Evolutionary conservation across 2,797 vertebrate species (phyloP).

Genomic region (Gymnocypris eckloni): DNA sequence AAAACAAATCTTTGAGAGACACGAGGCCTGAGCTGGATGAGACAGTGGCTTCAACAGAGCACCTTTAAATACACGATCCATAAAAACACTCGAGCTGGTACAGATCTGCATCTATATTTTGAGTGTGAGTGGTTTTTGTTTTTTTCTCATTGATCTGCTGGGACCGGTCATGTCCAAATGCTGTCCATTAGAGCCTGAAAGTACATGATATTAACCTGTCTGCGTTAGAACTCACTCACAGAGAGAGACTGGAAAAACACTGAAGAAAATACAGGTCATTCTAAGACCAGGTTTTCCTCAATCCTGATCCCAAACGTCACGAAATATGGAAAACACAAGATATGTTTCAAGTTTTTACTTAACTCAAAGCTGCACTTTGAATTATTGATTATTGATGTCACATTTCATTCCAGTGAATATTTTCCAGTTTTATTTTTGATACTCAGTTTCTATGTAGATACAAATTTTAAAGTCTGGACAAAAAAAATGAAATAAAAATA

Average conservation of each 20-base stretch:
- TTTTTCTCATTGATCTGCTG: constrained; percentile 49
- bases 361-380: not conserved
- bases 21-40: constrained; percentile 52
- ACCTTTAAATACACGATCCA: constrained; percentile 45
- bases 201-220: constrained; percentile 62
- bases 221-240: constrained; percentile 45
- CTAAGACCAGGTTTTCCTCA: not conserved
- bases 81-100: constrained; percentile 39
- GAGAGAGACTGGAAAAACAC: constrained; percentile 10
- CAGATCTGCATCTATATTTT: constrained; percentile 49
- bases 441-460: not conserved
- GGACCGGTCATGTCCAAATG: constrained; percentile 57
- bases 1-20: constrained; percentile 54
- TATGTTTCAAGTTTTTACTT: not conserved
- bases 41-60: constrained; percentile 56
- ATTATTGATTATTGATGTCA: not conserved
- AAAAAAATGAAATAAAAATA: not conserved
- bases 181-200: constrained; percentile 58
- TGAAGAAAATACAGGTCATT: not conserved
- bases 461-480: not conserved
- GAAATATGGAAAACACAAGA: not conserved
- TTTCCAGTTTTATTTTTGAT: not conserved
- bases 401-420: not conserved
- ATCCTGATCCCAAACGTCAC: not conserved
- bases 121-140: constrained; percentile 4